phyloP scores from a whole-genome alignment of 1,140 invertebrate genomes.

The Rhysida immarginata region DNA sequence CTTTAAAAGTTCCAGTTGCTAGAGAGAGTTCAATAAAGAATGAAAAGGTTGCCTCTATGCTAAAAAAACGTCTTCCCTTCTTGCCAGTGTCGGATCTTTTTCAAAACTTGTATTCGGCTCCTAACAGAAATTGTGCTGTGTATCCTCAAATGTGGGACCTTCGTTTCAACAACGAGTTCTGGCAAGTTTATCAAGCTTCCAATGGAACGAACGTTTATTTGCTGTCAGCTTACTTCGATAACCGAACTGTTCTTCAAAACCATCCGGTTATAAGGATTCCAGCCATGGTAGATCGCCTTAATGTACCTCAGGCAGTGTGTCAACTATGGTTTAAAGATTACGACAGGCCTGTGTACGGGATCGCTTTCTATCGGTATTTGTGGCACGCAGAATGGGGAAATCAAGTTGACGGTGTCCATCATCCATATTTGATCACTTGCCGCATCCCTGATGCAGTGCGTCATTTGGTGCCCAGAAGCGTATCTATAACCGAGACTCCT shows the following conservation, averaged over 20 bases:
- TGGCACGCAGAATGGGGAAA: conserved; percentile 92
- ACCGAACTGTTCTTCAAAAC: conserved; percentile 28
- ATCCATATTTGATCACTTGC: conserved; percentile 79
- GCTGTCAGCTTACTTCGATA: conserved; percentile 77
- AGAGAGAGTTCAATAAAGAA: too few species aligned
- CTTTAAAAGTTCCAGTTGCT: too few species aligned
- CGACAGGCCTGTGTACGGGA: conserved; percentile 47
- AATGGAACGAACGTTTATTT: conserved; percentile 69
- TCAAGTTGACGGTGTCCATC: conserved; percentile 77
- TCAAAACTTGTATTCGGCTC: too few species aligned
- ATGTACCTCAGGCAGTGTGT: conserved; percentile 65
- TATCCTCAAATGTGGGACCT: conserved; percentile 49
- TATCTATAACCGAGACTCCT: conserved; percentile 70
- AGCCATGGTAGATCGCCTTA: conserved; percentile 75
- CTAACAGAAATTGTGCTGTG: too few species aligned
- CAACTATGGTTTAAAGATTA: conserved; percentile 79
- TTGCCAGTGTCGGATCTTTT: too few species aligned
- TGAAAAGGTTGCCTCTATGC: too few species aligned
- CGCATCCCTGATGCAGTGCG: conserved; percentile 41
- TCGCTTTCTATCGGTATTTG: conserved; percentile 77
- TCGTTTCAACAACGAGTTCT: conserved; percentile 81
- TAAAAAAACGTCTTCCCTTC: too few species aligned
- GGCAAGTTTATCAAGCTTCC: conserved; percentile 47
- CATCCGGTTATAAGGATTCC: conserved; percentile 54
- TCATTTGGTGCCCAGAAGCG: conserved; percentile 54